These are phyloP conservation scores for Drosophila kambysellisi DNA, from an alignment of 2,888 invertebrate genomes.

Conservation along the genomic window DNA sequence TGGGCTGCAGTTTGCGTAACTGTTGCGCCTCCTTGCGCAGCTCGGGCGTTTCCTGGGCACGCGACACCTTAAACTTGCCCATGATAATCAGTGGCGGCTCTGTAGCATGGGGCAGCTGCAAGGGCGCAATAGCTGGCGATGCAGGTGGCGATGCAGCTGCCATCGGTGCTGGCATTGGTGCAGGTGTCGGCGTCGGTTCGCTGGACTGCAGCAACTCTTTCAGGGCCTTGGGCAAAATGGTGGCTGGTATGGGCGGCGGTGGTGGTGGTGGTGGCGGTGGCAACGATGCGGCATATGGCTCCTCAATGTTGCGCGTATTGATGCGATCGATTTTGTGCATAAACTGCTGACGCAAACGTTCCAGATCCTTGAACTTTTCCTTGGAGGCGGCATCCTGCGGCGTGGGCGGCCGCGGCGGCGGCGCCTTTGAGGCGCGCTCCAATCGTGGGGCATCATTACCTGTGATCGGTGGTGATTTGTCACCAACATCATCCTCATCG, in stretches of 20 bases:
- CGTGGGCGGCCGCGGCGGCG: constrained; percentile 81
- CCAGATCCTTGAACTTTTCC: constrained; percentile 83
- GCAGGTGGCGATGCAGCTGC: constrained; percentile 5
- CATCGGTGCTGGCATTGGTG: neutral
- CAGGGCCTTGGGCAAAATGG: constrained; percentile 82
- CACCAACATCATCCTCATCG: constrained; percentile 88
- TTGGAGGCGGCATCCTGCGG: constrained; percentile 75
- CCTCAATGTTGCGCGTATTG: constrained; percentile 83
- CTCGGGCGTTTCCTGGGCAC: constrained; percentile 83
- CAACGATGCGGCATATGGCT: constrained; percentile 65
- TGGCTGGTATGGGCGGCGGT: constrained; percentile 83
- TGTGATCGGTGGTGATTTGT: constrained; percentile 72
- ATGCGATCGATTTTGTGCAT: constrained; percentile 84
- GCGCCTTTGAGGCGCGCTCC: constrained; percentile 66
- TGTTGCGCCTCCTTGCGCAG: constrained; percentile 82
- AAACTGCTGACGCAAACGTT: constrained; percentile 82
- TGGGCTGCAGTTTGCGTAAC: constrained; percentile 75
- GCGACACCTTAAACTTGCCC: constrained; percentile 87
- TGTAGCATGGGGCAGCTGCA: constrained; percentile 44
- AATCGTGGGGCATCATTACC: constrained; percentile 46
- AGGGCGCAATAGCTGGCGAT: neutral
- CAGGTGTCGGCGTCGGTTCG: constrained; percentile 30
- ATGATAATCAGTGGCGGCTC: constrained; percentile 80
- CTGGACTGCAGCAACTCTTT: constrained; percentile 78
- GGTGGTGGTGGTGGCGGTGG: constrained; percentile 75